Percentiles rank a stretch among this genome's conserved stretches.
These are phyloP conservation scores for Anisognathus igniventris DNA, from an alignment of 2,797 vertebrate genomes.

Conservation along the genomic window DNA sequence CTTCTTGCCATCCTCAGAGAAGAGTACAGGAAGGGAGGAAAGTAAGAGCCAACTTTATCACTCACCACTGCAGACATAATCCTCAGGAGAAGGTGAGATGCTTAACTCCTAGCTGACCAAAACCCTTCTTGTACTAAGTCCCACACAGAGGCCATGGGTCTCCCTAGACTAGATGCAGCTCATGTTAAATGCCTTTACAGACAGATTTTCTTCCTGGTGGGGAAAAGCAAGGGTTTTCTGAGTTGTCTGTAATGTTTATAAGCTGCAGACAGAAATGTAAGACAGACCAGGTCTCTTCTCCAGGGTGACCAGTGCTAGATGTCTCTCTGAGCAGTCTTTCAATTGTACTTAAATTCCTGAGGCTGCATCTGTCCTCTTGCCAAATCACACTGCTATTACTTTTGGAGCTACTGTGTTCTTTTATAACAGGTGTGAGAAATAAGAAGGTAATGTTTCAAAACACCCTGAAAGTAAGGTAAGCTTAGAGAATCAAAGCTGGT, in stretches of 20 bases:
- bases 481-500: not conserved
- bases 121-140: not conserved
- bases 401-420: not conserved
- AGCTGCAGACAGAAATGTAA: not conserved
- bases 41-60: not conserved
- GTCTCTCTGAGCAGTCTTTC: not conserved
- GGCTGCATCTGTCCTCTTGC: not conserved
- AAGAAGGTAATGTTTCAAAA: not conserved
- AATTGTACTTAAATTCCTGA: not conserved
- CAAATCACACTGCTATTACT: not conserved
- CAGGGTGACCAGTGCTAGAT: rapidly evolving
- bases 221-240: not conserved
- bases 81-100: not conserved
- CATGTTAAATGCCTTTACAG: not conserved
- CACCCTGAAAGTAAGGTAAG: not conserved
- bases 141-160: not conserved
- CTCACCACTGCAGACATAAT: not conserved
- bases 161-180: not conserved
- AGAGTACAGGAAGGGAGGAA: not conserved
- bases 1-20: not conserved
- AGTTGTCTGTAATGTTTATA: not conserved
- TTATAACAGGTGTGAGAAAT: not conserved
- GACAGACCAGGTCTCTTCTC: not conserved
- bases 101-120: not conserved
- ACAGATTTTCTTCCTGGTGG: not conserved